Conservation (phyloP, 2,113 vertebrate species). For the Podarcis cretensis region DNA sequence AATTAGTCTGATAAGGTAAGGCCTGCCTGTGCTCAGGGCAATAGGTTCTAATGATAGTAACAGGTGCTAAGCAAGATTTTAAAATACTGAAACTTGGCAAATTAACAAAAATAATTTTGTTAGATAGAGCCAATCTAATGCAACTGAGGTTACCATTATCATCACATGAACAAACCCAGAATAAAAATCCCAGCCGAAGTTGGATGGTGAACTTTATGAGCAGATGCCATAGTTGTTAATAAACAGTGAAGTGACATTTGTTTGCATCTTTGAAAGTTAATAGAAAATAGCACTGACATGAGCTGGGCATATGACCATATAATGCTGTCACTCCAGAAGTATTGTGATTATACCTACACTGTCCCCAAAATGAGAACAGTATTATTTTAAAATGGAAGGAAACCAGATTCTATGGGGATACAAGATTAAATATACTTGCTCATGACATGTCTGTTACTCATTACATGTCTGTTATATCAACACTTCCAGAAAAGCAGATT, state of each 20-base stretch:
- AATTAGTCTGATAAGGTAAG: background rate
- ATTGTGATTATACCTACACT: slow-evolving; percentile 46
- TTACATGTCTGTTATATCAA: slow-evolving; percentile 28
- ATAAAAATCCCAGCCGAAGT: background rate
- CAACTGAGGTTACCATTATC: background rate
- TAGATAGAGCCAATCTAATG: background rate
- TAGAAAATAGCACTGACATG: background rate
- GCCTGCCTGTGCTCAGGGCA: background rate
- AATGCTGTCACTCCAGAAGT: slow-evolving; percentile 36
- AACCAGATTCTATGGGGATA: slow-evolving; percentile 35
- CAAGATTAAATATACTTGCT: slow-evolving; percentile 26
- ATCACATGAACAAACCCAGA: background rate
- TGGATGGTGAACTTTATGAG: background rate
- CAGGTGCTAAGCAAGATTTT: background rate
- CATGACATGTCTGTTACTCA: background rate
- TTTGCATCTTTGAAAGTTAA: background rate
- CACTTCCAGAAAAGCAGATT: slow-evolving; percentile 23
- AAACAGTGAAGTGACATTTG: background rate
- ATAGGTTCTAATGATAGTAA: background rate
- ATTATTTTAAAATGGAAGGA: background rate
- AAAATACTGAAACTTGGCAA: background rate
- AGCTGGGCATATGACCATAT: slow-evolving; percentile 24
- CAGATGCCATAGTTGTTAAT: background rate
- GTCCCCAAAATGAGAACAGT: slow-evolving; percentile 56
- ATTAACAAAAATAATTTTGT: background rate